Conservation (phyloP, 2,113 vertebrate genomes). For the Corythornis madagascariensis region DNA sequence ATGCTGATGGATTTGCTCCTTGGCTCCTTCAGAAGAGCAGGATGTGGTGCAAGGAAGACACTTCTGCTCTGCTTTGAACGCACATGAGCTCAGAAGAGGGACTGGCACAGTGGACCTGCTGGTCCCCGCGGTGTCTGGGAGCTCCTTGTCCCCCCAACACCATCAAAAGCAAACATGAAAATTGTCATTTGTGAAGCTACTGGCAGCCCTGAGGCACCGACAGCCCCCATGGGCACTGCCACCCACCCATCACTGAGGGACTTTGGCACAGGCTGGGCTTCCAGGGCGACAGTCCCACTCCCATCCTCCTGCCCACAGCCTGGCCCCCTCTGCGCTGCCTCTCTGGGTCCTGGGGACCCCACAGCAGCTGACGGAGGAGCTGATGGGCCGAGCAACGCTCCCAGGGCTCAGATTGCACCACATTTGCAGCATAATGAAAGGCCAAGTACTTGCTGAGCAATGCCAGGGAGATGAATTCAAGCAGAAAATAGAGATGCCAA, state of each 20-base stretch:
- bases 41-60: background rate
- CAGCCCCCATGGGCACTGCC: background rate
- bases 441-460: constrained; percentile 6
- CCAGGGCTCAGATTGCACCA: background rate
- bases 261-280: background rate
- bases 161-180: background rate
- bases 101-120: accelerated
- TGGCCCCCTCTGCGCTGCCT: accelerated
- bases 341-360: background rate
- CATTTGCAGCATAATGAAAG: background rate
- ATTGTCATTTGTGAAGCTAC: background rate
- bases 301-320: background rate
- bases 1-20: background rate
- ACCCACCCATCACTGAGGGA: accelerated
- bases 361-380: accelerated
- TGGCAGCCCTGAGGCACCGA: accelerated
- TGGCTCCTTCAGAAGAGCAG: accelerated
- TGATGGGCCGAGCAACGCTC: accelerated
- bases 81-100: background rate
- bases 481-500: background rate
- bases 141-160: accelerated
- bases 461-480: background rate
- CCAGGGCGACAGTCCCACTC: accelerated
- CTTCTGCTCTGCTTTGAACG: too few species aligned
- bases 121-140: accelerated